Percentiles rank a stretch among this genome's conserved stretches.
Conservation (phyloP, 2,888 invertebrate species). For the Ypsolopha sequella region DNA sequence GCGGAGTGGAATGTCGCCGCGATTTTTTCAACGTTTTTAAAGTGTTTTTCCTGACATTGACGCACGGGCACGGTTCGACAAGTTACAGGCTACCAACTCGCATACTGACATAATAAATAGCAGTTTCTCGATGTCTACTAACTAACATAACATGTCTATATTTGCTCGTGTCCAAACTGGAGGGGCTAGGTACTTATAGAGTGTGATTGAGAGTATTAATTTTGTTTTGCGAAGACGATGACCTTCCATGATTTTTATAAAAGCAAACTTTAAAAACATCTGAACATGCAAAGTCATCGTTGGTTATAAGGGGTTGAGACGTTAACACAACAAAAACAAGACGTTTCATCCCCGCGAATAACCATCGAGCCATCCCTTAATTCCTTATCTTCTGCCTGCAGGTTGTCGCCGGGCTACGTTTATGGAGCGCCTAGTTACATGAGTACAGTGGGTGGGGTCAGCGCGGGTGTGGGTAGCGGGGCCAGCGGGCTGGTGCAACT, state of each 20-base stretch:
- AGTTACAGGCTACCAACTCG: constrained; percentile 19
- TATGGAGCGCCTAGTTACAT: constrained; percentile 82
- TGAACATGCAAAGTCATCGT: background rate
- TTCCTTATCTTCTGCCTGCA: constrained; percentile 20
- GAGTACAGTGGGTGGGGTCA: constrained; percentile 76
- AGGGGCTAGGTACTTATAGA: constrained; percentile 54
- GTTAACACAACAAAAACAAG: no score
- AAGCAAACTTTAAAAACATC: constrained; percentile 7
- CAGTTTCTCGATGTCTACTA: constrained; percentile 59
- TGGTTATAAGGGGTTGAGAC: no score
- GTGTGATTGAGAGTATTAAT: constrained; percentile 48
- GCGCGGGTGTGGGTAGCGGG: constrained; percentile 63
- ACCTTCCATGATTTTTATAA: constrained; percentile 21
- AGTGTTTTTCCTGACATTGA: constrained; percentile 42
- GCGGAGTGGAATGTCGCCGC: constrained; percentile 30
- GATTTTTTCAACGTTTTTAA: constrained; percentile 27
- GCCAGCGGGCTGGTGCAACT: constrained; percentile 79
- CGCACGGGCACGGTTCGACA: constrained; percentile 57
- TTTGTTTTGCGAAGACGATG: constrained; percentile 25
- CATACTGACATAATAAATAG: background rate
- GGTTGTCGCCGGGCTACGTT: constrained; percentile 77
- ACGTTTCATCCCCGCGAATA: no score
- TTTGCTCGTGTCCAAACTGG: constrained; percentile 50
- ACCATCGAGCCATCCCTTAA: no score
- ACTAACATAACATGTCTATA: constrained; percentile 58